These are phyloP conservation scores for Nyctibius bracteatus DNA, from an alignment of 2,113 vertebrate genomes.

Conservation along the genomic window DNA sequence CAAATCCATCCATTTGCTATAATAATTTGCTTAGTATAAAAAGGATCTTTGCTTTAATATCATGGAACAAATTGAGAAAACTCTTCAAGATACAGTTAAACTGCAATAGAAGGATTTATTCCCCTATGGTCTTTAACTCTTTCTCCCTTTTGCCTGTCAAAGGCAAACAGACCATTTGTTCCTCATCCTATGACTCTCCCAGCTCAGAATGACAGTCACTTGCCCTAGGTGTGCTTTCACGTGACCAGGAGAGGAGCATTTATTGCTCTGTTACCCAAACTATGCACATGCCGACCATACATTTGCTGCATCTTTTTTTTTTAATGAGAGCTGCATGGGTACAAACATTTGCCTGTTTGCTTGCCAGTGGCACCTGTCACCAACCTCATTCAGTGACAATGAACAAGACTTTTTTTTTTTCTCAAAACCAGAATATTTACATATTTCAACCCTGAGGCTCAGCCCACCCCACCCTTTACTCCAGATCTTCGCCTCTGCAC, in stretches of 20 bases:
- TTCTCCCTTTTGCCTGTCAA: neutral
- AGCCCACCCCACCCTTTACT: slow-evolving; percentile 53
- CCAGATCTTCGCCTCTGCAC: slow-evolving; percentile 59
- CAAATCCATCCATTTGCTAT: neutral
- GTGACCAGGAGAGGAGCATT: slow-evolving; percentile 34
- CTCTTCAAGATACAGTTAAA: neutral
- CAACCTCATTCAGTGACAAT: slow-evolving; percentile 60
- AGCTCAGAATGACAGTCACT: neutral
- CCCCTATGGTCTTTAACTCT: neutral
- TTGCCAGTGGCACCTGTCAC: slow-evolving; percentile 50
- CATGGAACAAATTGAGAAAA: neutral
- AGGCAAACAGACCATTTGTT: neutral
- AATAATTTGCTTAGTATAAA: neutral
- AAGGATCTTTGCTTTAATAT: neutral
- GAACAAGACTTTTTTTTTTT: neutral
- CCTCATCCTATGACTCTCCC: neutral
- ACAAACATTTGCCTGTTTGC: slow-evolving; percentile 65
- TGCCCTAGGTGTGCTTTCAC: neutral
- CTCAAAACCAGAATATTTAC: slow-evolving; percentile 57
- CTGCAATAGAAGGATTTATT: neutral
- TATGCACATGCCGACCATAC: slow-evolving; percentile 8
- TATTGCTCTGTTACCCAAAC: slow-evolving; percentile 56
- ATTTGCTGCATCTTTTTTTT: slow-evolving; percentile 41
- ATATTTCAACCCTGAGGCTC: slow-evolving; percentile 53
- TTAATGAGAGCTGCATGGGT: slow-evolving; percentile 59